Evolutionary conservation across 2,113 vertebrate species (phyloP).

Genomic region (Nothobranchius kuhntae): DNA sequence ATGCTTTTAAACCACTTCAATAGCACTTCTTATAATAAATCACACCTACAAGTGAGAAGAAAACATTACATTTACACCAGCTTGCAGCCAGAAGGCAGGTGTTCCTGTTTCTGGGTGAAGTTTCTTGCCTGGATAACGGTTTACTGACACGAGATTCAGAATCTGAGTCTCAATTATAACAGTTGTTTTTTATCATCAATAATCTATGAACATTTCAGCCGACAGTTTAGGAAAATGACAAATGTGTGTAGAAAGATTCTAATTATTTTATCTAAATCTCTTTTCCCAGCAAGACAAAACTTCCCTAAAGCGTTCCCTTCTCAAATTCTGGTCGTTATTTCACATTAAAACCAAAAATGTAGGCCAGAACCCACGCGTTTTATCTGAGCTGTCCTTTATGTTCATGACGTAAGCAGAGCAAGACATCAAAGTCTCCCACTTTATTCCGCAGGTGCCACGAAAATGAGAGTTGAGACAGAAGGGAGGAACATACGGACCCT

Average conservation of each 20-base stretch:
- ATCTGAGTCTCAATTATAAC: not conserved
- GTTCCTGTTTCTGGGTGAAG: not conserved
- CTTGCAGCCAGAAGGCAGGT: not conserved
- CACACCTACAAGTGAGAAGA: not conserved
- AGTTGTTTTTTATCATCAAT: too few species aligned
- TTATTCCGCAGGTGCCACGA: not conserved
- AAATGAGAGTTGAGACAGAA: slow-evolving; percentile 35
- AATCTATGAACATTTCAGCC: too few species aligned
- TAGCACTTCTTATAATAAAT: too few species aligned
- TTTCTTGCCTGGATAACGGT: not conserved
- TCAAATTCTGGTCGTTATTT: not conserved
- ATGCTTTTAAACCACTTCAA: too few species aligned
- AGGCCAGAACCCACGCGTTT: slow-evolving; percentile 18
- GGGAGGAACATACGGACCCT: slow-evolving; percentile 44
- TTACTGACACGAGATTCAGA: not conserved
- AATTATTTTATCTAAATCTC: too few species aligned
- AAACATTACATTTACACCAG: not conserved
- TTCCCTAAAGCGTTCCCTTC: not conserved
- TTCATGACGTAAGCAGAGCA: not conserved
- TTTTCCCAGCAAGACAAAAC: too few species aligned
- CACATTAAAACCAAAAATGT: slow-evolving; percentile 15
- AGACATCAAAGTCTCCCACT: not conserved
- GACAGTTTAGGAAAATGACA: too few species aligned
- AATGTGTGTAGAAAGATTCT: too few species aligned
- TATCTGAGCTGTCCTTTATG: not conserved